phyloP scores from a whole-genome alignment of 2,797 vertebrate species.

The Triplophysa bombifrons region DNA sequence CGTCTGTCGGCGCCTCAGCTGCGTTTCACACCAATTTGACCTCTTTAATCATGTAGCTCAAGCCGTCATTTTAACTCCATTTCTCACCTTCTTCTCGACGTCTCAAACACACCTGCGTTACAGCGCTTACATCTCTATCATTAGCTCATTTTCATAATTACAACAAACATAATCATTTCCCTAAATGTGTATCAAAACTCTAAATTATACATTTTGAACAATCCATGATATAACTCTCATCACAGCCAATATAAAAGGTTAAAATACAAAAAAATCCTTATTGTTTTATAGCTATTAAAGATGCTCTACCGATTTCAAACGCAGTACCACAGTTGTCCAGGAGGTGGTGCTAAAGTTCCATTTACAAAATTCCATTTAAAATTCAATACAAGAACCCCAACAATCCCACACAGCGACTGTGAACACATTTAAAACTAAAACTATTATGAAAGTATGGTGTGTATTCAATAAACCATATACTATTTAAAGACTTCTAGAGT shows the following conservation, averaged over 20 bases:
- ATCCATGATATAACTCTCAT: background rate
- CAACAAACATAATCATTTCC: background rate
- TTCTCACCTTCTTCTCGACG: constrained; percentile 9
- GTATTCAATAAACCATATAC: background rate
- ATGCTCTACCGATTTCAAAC: background rate
- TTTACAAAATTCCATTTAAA: constrained; percentile 18
- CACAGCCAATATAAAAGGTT: background rate
- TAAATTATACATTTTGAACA: background rate
- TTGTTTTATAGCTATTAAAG: background rate
- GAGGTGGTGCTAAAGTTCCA: constrained; percentile 47
- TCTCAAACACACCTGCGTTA: constrained; percentile 15
- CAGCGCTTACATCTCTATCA: background rate
- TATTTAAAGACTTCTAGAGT: background rate
- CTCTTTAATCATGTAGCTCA: constrained; percentile 6
- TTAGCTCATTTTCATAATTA: background rate
- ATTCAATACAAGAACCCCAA: background rate
- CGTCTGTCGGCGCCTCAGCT: constrained; percentile 24
- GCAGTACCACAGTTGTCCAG: constrained; percentile 45
- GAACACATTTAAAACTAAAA: background rate
- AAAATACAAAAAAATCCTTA: background rate
- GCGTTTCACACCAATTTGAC: constrained; percentile 25
- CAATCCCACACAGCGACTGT: background rate
- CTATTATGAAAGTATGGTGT: background rate
- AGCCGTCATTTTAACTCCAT: constrained; percentile 5
- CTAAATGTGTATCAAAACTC: background rate